Evolutionary conservation across 2,888 invertebrate species (phyloP).

Genomic region (Cantharis rustica): DNA sequence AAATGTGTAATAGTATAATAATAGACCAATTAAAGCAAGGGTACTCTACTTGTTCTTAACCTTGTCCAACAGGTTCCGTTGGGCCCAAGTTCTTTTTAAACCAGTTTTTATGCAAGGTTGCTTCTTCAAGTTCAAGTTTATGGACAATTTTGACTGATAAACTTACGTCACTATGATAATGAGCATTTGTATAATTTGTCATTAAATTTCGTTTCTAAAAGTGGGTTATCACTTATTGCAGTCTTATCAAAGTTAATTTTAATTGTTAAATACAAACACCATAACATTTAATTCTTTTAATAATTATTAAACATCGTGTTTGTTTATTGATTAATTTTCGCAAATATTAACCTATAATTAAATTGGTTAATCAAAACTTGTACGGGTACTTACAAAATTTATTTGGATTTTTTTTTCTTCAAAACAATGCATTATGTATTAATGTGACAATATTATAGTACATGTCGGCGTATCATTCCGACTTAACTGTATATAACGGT

Average conservation of each 20-base stretch:
- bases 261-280: not conserved
- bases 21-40: not conserved
- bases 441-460: conserved; percentile 9
- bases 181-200: not conserved
- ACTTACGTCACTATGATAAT: not conserved
- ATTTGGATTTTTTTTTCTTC: not conserved
- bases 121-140: not conserved
- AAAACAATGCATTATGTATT: not conserved
- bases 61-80: not conserved
- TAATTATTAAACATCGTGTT: not conserved
- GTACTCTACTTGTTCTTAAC: not conserved
- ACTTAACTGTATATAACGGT: conserved; percentile 22
- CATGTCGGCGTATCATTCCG: conserved; percentile 14
- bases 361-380: not conserved
- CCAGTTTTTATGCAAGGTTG: not conserved
- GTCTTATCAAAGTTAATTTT: not conserved
- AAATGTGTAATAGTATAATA: not conserved
- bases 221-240: not conserved
- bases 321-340: not conserved
- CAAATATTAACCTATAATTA: not conserved
- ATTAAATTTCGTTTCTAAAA: not conserved
- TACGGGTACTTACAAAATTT: not conserved
- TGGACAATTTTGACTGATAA: not conserved
- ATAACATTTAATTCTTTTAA: not conserved
- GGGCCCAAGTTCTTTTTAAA: not conserved